Base-by-base conservation (phyloP, 2,113 vertebrate genomes). In the Caracal caracal region DNA sequence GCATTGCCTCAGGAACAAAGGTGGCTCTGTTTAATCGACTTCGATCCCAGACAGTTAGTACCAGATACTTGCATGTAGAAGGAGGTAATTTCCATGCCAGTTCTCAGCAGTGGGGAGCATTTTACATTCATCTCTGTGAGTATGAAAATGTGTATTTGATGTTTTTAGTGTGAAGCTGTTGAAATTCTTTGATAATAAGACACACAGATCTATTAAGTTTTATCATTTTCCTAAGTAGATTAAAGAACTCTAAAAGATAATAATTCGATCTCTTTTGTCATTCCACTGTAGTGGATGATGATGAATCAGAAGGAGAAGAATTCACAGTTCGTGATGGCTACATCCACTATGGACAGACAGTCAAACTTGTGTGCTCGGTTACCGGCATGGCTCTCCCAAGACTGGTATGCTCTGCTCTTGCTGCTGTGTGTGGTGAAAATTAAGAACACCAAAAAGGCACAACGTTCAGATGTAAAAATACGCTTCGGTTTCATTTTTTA, bases 81-180 rank as follows among this genome's bases (percentile, higher is more conserved):
- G 99, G 99, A 33, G 99, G 99, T 43, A 99, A 99, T 98, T 99
- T 99, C 92, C 99, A 99, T 97, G 99, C 99, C 98, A 99, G 99
- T 98, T 99, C 99, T 95, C 99, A 99, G 89, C 99, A 99, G 97
- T 99, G 99, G 99, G 99, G 99, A 98, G 99, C 99, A 11, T 99
- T 99, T 98, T 99, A 99, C 98, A 99, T 99, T 98, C 99, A 99
- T 97, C 99, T 99, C 97, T 97, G 99, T 99, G 98, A 99, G 99
- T 99, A 97, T 84, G 66, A 59, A 53, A 75, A 65, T 96, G 0
- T 43, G 3, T 47, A 1, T 59, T 91, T 94, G n/a, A 16, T 93
- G 61, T 76, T 92, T 96, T 92, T 88, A 35, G 22, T n/a, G 65
- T 98, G 84, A 96, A 96, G 59, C 65, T 43, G 82, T 80, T 4